Percentiles rank a stretch among this genome's conserved stretches.
Evolutionary conservation across 2,888 invertebrate genomes (phyloP).

Genomic region (Chrysolina americana): DNA sequence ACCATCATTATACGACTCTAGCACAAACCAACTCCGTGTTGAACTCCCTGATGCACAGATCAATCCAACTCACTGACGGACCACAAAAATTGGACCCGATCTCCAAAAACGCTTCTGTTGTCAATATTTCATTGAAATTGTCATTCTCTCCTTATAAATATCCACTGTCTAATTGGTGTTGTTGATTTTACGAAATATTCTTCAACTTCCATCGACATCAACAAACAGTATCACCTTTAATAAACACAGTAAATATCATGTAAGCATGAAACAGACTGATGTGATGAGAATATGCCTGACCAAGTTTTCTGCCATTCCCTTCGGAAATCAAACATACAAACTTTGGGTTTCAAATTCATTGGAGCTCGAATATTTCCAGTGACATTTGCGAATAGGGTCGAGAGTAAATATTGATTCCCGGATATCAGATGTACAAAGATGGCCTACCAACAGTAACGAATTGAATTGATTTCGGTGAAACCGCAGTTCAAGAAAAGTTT

Average conservation of each 20-base stretch:
- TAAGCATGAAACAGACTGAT: not conserved
- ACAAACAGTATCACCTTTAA: not conserved
- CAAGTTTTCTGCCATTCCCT: not conserved
- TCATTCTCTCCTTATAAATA: too few species aligned
- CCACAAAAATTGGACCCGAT: too few species aligned
- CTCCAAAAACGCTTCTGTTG: too few species aligned
- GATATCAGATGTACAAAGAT: not conserved
- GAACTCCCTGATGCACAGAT: too few species aligned
- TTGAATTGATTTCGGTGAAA: too few species aligned
- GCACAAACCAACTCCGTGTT: too few species aligned
- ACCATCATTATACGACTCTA: too few species aligned
- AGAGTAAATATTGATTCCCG: not conserved
- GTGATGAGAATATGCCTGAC: not conserved
- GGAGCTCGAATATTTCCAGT: not conserved
- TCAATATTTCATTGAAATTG: too few species aligned
- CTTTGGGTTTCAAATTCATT: not conserved
- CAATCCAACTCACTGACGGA: too few species aligned
- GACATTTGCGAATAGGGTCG: not conserved
- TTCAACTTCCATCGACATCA: not conserved
- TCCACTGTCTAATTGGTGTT: too few species aligned
- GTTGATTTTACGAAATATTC: too few species aligned
- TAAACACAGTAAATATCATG: not conserved
- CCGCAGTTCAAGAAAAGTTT: too few species aligned
- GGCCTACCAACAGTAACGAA: not conserved
- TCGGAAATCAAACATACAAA: conserved; percentile 7